Base-by-base conservation (phyloP, 1,140 invertebrate species). In the Pinna nobilis region DNA sequence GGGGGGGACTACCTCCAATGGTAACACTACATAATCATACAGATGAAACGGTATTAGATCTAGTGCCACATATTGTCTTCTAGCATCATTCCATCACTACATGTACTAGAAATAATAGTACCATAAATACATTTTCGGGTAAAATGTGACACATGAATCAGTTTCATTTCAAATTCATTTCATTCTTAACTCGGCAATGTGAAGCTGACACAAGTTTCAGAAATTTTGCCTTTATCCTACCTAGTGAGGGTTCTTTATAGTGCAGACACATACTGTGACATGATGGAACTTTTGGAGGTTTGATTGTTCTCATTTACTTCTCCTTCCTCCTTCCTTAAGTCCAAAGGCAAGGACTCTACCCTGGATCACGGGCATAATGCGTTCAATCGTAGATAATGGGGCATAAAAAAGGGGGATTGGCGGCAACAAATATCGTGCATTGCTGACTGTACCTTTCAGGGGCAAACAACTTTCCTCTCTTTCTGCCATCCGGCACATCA, bases 401-500 rank as follows among this genome's bases (percentile, higher is more conserved):
- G 30, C 39, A 70, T 6, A 9, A 1, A 11, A 74, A 47, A 60
- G 30, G 63, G 49, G 32, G 55, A 15, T 61, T 50, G 13, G 23
- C 28, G 0, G 20, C 11, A 33, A 30, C 28, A 20, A 47, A 47
- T 32, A 30, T 47, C 23, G 13, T 18, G 30, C n/a, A 4, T 6
- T 25, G 37, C 18, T n/a, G 55, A 18, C 30, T 44, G 9, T 68
- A 84, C 84, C 81, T 85, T 28, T 74, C 65, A n/a, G 69, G 65
- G 20, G 66, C 66, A 60, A 87, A 87, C 0, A 86, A 77, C 68
- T 85, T 86, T 1, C 81, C 81, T 57, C 84, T 61, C 32, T 82
- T 74, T 7, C 86, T 59, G 1, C 87, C 86, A 44, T 81, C 74
- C 11, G 86, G 87, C 9, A 87, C 70, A 68, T 87, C 84, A 18